These are phyloP conservation scores for Coenonympha glycerion DNA, from an alignment of 2,888 invertebrate species.

Conservation along the genomic window DNA sequence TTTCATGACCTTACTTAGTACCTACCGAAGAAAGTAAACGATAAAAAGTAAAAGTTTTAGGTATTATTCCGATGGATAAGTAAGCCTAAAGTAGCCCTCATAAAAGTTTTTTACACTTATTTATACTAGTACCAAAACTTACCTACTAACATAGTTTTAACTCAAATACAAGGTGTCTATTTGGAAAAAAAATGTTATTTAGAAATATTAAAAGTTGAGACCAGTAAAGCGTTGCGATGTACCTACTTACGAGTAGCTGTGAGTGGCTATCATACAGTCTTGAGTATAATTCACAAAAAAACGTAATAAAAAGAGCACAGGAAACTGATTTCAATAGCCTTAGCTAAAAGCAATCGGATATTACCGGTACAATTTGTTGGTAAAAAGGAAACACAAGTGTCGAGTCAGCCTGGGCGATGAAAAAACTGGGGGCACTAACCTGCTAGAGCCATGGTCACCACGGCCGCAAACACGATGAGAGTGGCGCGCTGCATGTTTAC, in stretches of 20 bases:
- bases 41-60: too few relatives aligned
- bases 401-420: conserved; percentile 32
- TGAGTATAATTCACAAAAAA: conserved; percentile 2
- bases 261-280: too few relatives aligned
- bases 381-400: conserved; percentile 39
- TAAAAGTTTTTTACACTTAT: neutral
- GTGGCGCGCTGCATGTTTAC: conserved; percentile 56
- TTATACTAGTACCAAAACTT: neutral
- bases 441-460: conserved; percentile 60
- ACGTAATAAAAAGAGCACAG: conserved; percentile 15
- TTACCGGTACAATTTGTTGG: conserved; percentile 38
- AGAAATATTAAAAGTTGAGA: too few relatives aligned
- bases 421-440: conserved; percentile 72
- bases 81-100: too few relatives aligned
- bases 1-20: too few relatives aligned
- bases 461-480: conserved; percentile 52
- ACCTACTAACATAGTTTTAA: too few relatives aligned
- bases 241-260: too few relatives aligned
- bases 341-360: conserved; percentile 38
- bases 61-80: too few relatives aligned
- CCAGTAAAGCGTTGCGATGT: too few relatives aligned
- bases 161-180: too few relatives aligned
- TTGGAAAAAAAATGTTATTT: too few relatives aligned
- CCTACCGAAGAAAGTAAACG: too few relatives aligned
- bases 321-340: conserved; percentile 19